A percentile compares a stretch with the other conserved stretches of the same genome.
phyloP scores from a whole-genome alignment of 2,797 vertebrate species.

The Arremon brunneinucha region DNA sequence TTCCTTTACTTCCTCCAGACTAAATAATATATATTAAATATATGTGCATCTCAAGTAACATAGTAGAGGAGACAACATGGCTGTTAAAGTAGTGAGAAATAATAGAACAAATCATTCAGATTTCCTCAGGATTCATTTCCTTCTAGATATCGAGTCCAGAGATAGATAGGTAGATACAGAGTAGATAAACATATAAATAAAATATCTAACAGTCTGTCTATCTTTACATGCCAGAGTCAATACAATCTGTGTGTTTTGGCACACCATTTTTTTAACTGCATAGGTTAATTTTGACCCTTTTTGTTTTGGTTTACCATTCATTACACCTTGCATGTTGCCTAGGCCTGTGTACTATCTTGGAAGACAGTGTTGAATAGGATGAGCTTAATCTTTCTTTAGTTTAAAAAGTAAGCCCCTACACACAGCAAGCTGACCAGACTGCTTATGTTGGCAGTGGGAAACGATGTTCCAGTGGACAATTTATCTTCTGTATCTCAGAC shows the following conservation, averaged over 20 bases:
- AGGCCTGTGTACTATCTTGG: neutral
- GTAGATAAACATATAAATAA: too few species aligned
- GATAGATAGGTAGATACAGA: neutral
- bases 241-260: neutral
- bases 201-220: too few species aligned
- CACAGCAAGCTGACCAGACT: neutral
- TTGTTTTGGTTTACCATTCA: neutral
- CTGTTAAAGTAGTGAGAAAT: neutral
- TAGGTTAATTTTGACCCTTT: neutral
- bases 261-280: neutral
- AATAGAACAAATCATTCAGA: neutral
- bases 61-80: neutral
- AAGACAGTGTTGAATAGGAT: neutral
- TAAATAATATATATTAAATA: neutral
- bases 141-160: neutral
- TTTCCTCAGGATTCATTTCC: neutral
- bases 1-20: neutral
- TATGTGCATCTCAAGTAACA: neutral
- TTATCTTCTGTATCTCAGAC: neutral
- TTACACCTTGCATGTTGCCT: neutral
- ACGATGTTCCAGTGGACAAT: neutral
- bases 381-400: neutral
- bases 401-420: neutral
- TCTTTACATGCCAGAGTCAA: neutral
- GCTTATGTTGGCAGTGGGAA: neutral